Evolutionary conservation across 2,113 vertebrate genomes (phyloP).

Genomic region (Carollia perspicillata): DNA sequence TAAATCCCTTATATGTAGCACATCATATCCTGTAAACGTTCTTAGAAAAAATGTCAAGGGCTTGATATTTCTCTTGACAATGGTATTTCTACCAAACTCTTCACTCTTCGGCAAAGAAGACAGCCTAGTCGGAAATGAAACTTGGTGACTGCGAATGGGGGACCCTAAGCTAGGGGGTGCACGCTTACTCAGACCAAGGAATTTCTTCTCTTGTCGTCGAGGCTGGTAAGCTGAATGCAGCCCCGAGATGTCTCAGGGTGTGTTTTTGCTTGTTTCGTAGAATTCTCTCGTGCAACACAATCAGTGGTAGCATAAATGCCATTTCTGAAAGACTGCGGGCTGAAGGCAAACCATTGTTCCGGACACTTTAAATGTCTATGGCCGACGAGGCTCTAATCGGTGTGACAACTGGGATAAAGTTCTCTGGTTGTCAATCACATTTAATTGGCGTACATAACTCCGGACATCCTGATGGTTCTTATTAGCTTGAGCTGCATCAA

Average conservation of each 20-base stretch:
- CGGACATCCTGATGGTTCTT: conserved; percentile 96
- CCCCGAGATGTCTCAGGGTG: conserved; percentile 68
- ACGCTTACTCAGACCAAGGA: conserved; percentile 67
- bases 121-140: conserved; percentile 55
- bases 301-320: conserved; percentile 79
- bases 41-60: conserved; percentile 33
- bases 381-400: conserved; percentile 92
- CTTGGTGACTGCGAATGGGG: conserved; percentile 16
- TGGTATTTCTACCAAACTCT: conserved; percentile 34
- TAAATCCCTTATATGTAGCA: conserved; percentile 19
- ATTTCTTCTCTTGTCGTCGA: conserved; percentile 48
- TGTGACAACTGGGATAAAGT: conserved; percentile 97
- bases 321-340: conserved; percentile 78
- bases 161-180: conserved; percentile 49
- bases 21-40: conserved; percentile 14
- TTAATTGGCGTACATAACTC: conserved; percentile 94
- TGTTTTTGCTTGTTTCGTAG: conserved; percentile 77
- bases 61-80: conserved; percentile 58
- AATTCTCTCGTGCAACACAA: conserved; percentile 77
- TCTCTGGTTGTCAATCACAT: conserved; percentile 98
- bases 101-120: conserved; percentile 51
- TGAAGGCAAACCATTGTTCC: conserved; percentile 70
- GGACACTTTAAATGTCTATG: conserved; percentile 83
- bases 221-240: conserved; percentile 72
- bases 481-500: conserved; percentile 89